Base-by-base conservation (phyloP, 2,113 vertebrate genomes). In the Gorsachius goisagi region DNA sequence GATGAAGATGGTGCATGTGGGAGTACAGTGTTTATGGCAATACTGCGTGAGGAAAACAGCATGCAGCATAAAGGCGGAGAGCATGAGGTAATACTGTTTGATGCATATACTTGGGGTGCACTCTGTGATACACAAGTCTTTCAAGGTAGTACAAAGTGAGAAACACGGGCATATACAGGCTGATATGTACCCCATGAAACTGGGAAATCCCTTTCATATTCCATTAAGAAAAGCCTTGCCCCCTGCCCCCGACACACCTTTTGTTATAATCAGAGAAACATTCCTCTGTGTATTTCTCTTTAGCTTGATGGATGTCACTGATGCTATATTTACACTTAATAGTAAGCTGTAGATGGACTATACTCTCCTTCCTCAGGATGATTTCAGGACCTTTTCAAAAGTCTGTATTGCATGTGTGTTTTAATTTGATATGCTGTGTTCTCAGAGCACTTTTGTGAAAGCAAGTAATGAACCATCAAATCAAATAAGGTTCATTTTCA, bases 181-280 rank as follows among this genome's bases (percentile, higher is more conserved):
- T 11, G 37, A 39, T 35, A 45, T 5, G 4, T 45, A 52, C 12
- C 9, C 37, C 9, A 41, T 11, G 22, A n/a, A 49, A 71, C 0
- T 37, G 12, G 16, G 20, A 72, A 92, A 58, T 39, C 2, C 4
- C 26, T 71, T 78, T 69, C 39, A 35, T 19, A 41, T 52, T 73
- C 52, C 28, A 19, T 3, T 45, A 18, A 50, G 35, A 78, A 59
- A 58, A 53, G 5, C 2, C 26, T 37, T 5, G 2, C 0, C 0
- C 0, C 17, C 7, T 4, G 0, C 0, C 17, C 6, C 5, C 0
- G 16, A 44, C 11, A 13, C 10, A 45, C 3, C 9, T 49, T 73
- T 63, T 91, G 10, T 37, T 72, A 39, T 19, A 63, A 45, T 14
- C 6, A 56, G 44, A 64, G n/a, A 60, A 80, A 37, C 7, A 12